These are phyloP conservation scores for Oreonectes daqikongensis DNA, from an alignment of 2,797 vertebrate genomes.

Conservation along the genomic window DNA sequence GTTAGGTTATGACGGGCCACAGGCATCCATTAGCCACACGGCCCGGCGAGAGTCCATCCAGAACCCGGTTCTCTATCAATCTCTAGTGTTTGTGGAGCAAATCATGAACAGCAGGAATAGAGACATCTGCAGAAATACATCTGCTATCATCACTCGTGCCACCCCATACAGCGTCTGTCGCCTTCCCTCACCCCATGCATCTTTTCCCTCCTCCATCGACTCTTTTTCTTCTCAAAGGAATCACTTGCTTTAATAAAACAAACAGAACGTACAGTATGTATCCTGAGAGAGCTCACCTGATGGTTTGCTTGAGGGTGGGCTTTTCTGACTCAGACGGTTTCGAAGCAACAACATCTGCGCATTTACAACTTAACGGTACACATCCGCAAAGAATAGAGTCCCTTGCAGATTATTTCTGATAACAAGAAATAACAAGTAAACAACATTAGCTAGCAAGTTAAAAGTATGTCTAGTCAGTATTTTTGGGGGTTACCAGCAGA, in stretches of 20 bases:
- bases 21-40: constrained; percentile 63
- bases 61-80: constrained; percentile 71
- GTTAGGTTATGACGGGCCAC: constrained; percentile 61
- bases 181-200: constrained; percentile 66
- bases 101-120: constrained; percentile 65
- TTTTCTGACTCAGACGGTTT: too few relatives aligned
- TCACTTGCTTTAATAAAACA: background rate
- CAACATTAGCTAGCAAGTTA: too few relatives aligned
- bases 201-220: constrained; percentile 33
- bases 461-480: too few relatives aligned
- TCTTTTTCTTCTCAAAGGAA: constrained; percentile 5
- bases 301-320: background rate
- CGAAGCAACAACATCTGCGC: too few relatives aligned
- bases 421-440: too few relatives aligned
- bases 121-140: constrained; percentile 73
- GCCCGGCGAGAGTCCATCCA: constrained; percentile 61
- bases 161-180: constrained; percentile 68
- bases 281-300: background rate
- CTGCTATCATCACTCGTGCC: constrained; percentile 65
- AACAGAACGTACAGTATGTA: background rate
- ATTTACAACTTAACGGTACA: too few relatives aligned
- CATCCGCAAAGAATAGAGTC: too few relatives aligned
- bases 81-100: constrained; percentile 9
- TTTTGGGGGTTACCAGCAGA: too few relatives aligned
- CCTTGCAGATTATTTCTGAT: too few relatives aligned